phyloP scores from a whole-genome alignment of 2,113 vertebrate genomes.

The Hymenochirus boettgeri region DNA sequence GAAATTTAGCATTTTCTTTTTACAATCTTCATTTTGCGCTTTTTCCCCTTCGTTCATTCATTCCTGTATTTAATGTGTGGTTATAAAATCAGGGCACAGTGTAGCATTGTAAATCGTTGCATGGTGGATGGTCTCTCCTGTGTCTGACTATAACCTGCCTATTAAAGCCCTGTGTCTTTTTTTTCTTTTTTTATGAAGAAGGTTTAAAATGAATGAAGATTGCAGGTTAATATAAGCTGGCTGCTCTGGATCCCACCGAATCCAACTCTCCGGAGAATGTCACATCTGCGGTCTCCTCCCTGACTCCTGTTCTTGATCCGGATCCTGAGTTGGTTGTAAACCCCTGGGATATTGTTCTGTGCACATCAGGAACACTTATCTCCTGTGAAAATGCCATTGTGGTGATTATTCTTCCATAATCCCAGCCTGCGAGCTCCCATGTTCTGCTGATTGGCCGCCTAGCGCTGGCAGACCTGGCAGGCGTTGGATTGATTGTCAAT shows the following conservation, averaged over 20 bases:
- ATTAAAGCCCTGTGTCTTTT: constrained; percentile 64
- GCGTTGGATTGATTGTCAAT: constrained; percentile 88
- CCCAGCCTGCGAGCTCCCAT: constrained; percentile 89
- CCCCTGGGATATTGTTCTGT: constrained; percentile 96
- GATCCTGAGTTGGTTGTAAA: constrained; percentile 78
- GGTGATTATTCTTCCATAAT: constrained; percentile 94
- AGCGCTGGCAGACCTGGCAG: constrained; percentile 93
- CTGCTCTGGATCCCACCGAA: no score
- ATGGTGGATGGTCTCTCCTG: constrained; percentile 46
- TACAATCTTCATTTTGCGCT: no score
- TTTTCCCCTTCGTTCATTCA: no score
- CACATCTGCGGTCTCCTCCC: constrained; percentile 66
- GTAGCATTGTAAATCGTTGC: constrained; percentile 44
- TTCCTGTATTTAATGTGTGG: no score
- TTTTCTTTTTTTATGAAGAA: constrained; percentile 72
- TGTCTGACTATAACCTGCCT: constrained; percentile 45
- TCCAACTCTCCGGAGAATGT: constrained; percentile 79
- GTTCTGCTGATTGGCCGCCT: constrained; percentile 97
- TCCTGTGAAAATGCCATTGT: constrained; percentile 97
- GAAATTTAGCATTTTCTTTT: no score
- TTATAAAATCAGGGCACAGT: no score
- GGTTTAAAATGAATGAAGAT: constrained; percentile 90
- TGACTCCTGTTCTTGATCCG: constrained; percentile 63
- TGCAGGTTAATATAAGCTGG: constrained; percentile 81
- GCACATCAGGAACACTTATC: constrained; percentile 92